A percentile compares a stretch with the other conserved stretches of the same genome.
Evolutionary conservation across 2,113 vertebrate species (phyloP).

Genomic region (Bos taurus): DNA sequence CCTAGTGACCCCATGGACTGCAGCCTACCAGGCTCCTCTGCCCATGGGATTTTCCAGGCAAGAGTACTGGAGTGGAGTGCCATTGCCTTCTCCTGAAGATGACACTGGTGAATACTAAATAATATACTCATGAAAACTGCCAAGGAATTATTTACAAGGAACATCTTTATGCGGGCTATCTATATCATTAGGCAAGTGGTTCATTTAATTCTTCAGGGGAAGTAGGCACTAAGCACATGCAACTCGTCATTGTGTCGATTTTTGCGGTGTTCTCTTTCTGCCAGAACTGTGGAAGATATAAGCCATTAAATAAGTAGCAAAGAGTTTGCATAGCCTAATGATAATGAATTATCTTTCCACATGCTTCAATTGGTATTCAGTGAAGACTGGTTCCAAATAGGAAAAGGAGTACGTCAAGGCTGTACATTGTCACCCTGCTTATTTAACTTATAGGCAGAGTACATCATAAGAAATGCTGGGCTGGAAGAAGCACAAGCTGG

Average conservation of each 20-base stretch:
- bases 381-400: no score
- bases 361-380: neutral
- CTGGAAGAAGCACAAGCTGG: no score
- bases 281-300: neutral
- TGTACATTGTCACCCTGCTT: no score
- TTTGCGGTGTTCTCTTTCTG: neutral
- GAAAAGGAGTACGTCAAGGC: no score
- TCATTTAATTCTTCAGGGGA: neutral
- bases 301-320: neutral
- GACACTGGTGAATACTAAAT: neutral
- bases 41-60: no score
- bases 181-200: neutral
- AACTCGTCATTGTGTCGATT: neutral
- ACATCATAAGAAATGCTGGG: no score
- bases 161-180: neutral
- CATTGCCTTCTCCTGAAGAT: neutral
- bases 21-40: no score
- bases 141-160: neutral
- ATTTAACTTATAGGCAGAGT: no score
- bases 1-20: no score
- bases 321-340: neutral
- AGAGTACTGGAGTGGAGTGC: no score
- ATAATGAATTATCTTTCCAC: neutral
- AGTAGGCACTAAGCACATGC: neutral
- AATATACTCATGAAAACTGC: neutral